These are phyloP conservation scores for Erythrolamprus reginae DNA, from an alignment of 2,113 vertebrate genomes.

Conservation along the genomic window DNA sequence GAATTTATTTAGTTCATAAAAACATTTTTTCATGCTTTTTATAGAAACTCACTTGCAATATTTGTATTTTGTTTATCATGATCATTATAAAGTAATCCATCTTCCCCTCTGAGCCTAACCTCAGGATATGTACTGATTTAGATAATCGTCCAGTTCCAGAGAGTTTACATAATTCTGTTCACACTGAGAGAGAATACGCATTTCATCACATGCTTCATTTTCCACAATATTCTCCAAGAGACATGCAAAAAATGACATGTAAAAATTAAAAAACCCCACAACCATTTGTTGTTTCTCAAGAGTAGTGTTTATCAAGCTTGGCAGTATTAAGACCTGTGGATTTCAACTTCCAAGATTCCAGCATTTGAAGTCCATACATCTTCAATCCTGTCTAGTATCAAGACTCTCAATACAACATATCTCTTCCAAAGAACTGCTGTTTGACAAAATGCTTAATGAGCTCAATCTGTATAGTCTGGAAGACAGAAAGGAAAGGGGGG, in stretches of 20 bases:
- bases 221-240: background rate
- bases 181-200: background rate
- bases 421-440: background rate
- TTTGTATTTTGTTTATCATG: conserved; percentile 13
- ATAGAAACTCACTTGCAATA: background rate
- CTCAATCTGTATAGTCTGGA: too few species aligned
- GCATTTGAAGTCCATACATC: background rate
- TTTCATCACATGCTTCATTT: background rate
- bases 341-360: background rate
- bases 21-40: conserved; percentile 13
- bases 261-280: too few species aligned
- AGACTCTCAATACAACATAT: background rate
- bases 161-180: background rate
- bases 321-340: background rate
- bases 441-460: background rate
- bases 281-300: background rate
- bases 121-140: conserved; percentile 1
- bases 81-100: background rate
- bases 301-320: background rate
- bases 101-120: conserved; percentile 2
- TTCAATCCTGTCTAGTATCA: background rate
- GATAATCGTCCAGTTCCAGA: background rate
- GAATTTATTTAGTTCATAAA: conserved; percentile 25
- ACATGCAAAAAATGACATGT: background rate
- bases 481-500: too few species aligned